Base-by-base conservation (phyloP, 1,140 invertebrate species). In the Drosophila simulans region DNA sequence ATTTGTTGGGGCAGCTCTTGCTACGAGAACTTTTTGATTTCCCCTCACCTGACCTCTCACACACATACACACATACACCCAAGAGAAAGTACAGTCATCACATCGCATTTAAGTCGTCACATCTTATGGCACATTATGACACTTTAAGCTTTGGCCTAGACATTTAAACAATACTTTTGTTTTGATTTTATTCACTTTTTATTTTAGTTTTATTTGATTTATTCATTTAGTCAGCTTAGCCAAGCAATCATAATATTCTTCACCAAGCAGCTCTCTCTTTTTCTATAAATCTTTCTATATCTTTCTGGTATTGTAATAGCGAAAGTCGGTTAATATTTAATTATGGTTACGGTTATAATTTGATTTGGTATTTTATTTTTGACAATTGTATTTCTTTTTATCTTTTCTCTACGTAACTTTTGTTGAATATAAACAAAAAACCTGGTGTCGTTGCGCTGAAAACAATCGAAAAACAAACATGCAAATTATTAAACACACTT, bases 371-470 rank as follows among this genome's bases (percentile, higher is more conserved):
- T 78, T 86, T 86, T 89, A 82, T 89, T 90, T 86, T 90, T 90
- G 81, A 85, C 74, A 90, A 66, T 77, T 90, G 71, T 90, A 78
- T 85, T 82, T 88, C 72, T 90, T 75, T 90, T 90, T 84, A 75
- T 91, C 69, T 80, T 70, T 86, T 74, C 65, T 91, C 75, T 88
- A 74, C 70, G 69, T 88, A 70, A 80, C 54, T 60, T 66, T 62
- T 27, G 62, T 68, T 53, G 37, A 66, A 71, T 58, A 63, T 69
- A 74, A 64, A 46, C 48, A 49, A 77, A 66, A 70, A 86, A 68
- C 78, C 80, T 90, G 84, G 84, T 89, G 84, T 89, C 84, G 84
- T 89, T 89, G 85, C 80, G 84, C 84, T 82, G 55, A 80, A 77
- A 76, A 75, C 15, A 80, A 78, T 68, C 63, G 35, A 68, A 54